Percentiles rank a stretch among this genome's conserved stretches.
Conservation (phyloP, 2,113 vertebrate species). For the Halichoerus grypus region DNA sequence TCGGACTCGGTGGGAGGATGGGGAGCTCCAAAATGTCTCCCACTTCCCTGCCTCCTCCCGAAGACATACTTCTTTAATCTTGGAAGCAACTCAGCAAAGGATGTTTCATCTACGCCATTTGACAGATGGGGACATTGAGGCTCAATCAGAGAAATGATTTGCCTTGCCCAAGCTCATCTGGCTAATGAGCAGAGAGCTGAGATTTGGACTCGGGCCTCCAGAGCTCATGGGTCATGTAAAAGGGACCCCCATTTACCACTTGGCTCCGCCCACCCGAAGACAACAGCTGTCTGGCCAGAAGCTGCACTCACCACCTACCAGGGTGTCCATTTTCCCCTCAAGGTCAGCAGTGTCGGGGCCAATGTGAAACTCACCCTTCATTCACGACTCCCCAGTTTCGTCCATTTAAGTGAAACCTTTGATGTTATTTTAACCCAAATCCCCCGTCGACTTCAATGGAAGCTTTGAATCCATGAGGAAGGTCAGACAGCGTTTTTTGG, state of each 20-base stretch:
- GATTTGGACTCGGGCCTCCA: background rate
- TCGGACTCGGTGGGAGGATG: background rate
- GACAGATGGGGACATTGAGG: background rate
- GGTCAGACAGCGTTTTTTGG: slow-evolving; percentile 69
- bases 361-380: slow-evolving; percentile 67
- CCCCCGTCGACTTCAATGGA: slow-evolving; percentile 77
- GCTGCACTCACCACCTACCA: background rate
- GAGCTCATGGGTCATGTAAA: background rate
- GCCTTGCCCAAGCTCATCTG: background rate
- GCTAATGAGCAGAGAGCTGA: background rate
- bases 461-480: slow-evolving; percentile 80
- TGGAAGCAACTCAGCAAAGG: background rate
- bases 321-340: background rate
- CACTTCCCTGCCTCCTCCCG: background rate
- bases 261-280: background rate
- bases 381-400: slow-evolving; percentile 55
- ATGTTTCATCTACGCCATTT: background rate
- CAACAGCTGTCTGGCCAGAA: background rate
- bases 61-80: background rate
- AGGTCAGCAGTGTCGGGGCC: slow-evolving; percentile 62
- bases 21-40: no score
- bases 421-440: slow-evolving; percentile 78
- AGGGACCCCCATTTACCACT: background rate
- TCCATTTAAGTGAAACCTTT: slow-evolving; percentile 76
- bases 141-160: background rate